Percentiles rank a stretch among this genome's conserved stretches.
Evolutionary conservation across 2,888 invertebrate species (phyloP).

Genomic region (Diarsia mendica): DNA sequence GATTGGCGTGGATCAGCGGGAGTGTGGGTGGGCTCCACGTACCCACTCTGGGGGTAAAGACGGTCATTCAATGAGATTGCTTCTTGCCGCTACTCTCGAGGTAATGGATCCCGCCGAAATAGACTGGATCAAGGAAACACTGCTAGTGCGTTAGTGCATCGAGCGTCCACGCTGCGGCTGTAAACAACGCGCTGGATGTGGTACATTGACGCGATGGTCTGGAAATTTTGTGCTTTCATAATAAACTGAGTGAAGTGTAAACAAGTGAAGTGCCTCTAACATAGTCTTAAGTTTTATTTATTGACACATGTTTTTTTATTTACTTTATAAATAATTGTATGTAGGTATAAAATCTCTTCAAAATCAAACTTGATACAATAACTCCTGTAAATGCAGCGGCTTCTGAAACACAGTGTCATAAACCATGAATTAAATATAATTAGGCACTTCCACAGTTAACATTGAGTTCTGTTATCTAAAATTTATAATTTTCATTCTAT

Average conservation of each 20-base stretch:
- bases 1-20: conserved; percentile 88
- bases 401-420: neutral
- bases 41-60: conserved; percentile 79
- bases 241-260: neutral
- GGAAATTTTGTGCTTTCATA: neutral
- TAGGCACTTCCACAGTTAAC: neutral
- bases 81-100: conserved; percentile 89
- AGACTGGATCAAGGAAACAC: conserved; percentile 88
- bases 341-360: neutral
- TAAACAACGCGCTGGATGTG: conserved; percentile 47
- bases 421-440: neutral
- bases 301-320: too few relatives aligned
- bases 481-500: conserved; percentile 19
- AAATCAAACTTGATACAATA: neutral
- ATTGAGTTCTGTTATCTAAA: conserved; percentile 3
- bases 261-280: too few relatives aligned
- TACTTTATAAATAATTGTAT: too few relatives aligned
- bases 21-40: conserved; percentile 68
- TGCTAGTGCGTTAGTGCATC: conserved; percentile 83
- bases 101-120: conserved; percentile 90
- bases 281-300: too few relatives aligned
- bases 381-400: neutral
- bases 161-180: conserved; percentile 60
- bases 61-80: conserved; percentile 91
- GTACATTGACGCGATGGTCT: conserved; percentile 7